Evolutionary conservation across 2,888 invertebrate genomes (phyloP), one percentile per base, ranked within the genome.

Genomic region (Tanytarsus gracilentus): DNA sequence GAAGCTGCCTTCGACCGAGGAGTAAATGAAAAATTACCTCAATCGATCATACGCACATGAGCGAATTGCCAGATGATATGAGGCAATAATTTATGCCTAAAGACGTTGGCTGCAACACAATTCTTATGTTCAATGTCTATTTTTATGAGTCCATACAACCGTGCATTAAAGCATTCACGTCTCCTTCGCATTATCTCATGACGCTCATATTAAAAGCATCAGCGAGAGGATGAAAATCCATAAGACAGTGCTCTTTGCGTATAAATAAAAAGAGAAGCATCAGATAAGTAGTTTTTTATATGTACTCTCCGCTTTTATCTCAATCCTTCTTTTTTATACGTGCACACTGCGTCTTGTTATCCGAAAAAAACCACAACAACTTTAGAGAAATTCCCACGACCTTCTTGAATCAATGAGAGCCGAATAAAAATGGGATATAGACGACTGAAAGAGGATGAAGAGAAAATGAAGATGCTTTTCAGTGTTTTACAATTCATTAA

Each of bases 21-120:
- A 21, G 27, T 58, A 48, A 58, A 58, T 58, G 58, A 58, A 58
- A 58, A 48, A 58, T 58, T 48, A 23, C 58, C 18, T 58, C 26
- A 21, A 58, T 58, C 44, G 58, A 58, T 58, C 58, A 58, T 26
- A 30, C 40, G 44, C 40, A 58, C 25, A 27, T 18, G 49, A 27
- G 16, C 21, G n/a, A 21, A 9, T 18, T 44, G 44, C 44, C 44
- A 6, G 30, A 30, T 44, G 16, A 44, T 44, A 21, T 21, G 2
- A 44, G 21, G 2, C 21, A 2, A 4, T 1, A 40, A 16, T 4
- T 18, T 14, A 11, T 4, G 5, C 18, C 9, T 40, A 3, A 9
- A 7, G 9, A 7, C 2, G 33, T 25, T 14, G 14, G 3, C 18
- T 30, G 48, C 58, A 58, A 51, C 29, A 29, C 51, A 51, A 58